A percentile compares a stretch with the other conserved stretches of the same genome.
phyloP scores from a whole-genome alignment of 2,888 invertebrate genomes.

The Sympetrum striolatum region DNA sequence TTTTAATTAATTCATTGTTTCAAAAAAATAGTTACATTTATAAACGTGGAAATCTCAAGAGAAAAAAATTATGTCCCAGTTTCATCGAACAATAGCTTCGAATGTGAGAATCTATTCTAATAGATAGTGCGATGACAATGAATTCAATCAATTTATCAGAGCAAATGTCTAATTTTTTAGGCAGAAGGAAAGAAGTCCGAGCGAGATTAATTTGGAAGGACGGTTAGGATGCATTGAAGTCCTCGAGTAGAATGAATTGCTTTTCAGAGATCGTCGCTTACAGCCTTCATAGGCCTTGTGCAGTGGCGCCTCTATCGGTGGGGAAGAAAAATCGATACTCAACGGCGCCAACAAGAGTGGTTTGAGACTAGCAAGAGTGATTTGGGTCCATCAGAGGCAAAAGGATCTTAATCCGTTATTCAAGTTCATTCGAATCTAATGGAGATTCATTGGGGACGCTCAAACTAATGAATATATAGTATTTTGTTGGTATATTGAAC shows the following conservation, averaged over 20 bases:
- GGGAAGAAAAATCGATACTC: not conserved
- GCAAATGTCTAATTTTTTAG: not conserved
- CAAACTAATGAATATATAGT: too few relatives aligned
- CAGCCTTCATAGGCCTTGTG: not conserved
- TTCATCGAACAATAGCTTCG: not conserved
- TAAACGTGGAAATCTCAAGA: not conserved
- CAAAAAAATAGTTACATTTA: not conserved
- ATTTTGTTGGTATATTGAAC: too few relatives aligned
- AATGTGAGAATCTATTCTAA: not conserved
- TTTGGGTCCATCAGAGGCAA: too few relatives aligned
- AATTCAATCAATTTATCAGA: not conserved
- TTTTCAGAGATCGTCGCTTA: not conserved
- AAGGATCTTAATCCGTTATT: too few relatives aligned
- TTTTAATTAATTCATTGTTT: not conserved
- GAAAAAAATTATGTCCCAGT: not conserved
- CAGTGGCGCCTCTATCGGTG: not conserved
- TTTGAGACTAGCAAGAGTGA: too few relatives aligned
- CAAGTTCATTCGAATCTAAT: too few relatives aligned
- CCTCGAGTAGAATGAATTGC: not conserved
- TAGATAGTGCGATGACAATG: not conserved
- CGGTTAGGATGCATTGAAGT: not conserved
- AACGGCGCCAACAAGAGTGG: not conserved
- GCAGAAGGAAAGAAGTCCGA: not conserved
- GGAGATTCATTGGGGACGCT: too few relatives aligned
- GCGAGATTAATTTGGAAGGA: not conserved